Base-by-base conservation (phyloP, 2,888 invertebrate genomes). In the Drosophila borealis region DNA sequence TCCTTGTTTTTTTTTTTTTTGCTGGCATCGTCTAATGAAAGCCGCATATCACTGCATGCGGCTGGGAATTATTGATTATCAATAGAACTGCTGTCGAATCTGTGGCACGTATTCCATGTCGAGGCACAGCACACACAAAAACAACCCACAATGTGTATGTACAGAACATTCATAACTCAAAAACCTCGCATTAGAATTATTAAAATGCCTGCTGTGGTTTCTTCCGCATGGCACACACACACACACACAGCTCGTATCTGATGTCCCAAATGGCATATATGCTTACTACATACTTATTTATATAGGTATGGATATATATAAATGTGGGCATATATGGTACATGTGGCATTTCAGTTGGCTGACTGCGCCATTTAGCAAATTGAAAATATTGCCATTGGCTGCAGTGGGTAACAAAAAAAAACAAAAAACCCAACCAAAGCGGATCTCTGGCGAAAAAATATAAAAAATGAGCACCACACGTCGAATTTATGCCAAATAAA, bases 171-270 rank as follows among this genome's bases (percentile, higher is more conserved):
- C 74, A 78, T 70, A 80, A 73, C 86, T 80, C 71, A 80, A 70
- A 71, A 75, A 78, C 72, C 72, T 74, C 80, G 73, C 88, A 84
- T 84, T 84, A 85, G 83, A 88, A 88, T 75, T 84, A 84, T 84
- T 84, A 88, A 85, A 84, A 88, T 74, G 87, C 69, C 70, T 81
- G 84, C 84, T 87, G 81, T 87, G 87, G 87, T 87, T 87, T 83
- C 70, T 77, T 72, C 57, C 70, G 48, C 65, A 70, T 69, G 64
- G 39, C 65, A 73, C 50, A 73, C 60, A 73, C 41, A 73, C 56
- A 68, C 66, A 37, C 49, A 59, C 54, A 41, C 34, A 45, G 4
- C 57, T 34, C 9, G 34, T 39, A 62, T 46, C 41, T 57, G 39
- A 61, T 17, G 17, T 14, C 48, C 54, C 14, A 41, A 41, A 41